phyloP scores from a whole-genome alignment of 2,113 vertebrate genomes.

The Capra hircus region DNA sequence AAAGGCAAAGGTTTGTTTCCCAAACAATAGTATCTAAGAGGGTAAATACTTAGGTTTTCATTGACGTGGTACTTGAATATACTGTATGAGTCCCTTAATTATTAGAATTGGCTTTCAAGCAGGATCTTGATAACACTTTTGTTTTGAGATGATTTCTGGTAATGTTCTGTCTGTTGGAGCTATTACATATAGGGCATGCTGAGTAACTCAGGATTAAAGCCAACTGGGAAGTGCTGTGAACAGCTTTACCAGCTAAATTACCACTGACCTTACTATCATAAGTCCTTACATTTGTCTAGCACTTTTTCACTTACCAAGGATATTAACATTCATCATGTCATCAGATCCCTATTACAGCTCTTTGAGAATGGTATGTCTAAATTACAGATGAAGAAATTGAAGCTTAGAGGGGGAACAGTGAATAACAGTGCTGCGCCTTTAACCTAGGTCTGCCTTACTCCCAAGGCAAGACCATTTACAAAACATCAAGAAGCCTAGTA shows the following conservation, averaged over 20 bases:
- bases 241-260: not conserved
- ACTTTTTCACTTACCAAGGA: not conserved
- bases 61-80: not conserved
- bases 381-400: not conserved
- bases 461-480: not conserved
- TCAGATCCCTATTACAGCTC: not conserved
- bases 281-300: not conserved
- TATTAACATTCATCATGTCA: not conserved
- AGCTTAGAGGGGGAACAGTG: not conserved
- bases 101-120: not conserved
- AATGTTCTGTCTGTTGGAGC: not conserved
- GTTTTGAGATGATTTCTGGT: not conserved
- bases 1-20: not conserved
- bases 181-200: not conserved
- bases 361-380: not conserved
- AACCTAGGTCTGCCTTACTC: not conserved
- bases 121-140: not conserved
- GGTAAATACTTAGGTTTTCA: not conserved
- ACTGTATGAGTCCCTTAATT: not conserved
- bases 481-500: not conserved
- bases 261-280: not conserved
- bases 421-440: not conserved
- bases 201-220: conserved; percentile 1
- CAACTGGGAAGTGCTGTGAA: not conserved
- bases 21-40: not conserved